Evolutionary conservation across 2,888 invertebrate genomes (phyloP).

Genomic region (Amblyjoppa fuscipennis): DNA sequence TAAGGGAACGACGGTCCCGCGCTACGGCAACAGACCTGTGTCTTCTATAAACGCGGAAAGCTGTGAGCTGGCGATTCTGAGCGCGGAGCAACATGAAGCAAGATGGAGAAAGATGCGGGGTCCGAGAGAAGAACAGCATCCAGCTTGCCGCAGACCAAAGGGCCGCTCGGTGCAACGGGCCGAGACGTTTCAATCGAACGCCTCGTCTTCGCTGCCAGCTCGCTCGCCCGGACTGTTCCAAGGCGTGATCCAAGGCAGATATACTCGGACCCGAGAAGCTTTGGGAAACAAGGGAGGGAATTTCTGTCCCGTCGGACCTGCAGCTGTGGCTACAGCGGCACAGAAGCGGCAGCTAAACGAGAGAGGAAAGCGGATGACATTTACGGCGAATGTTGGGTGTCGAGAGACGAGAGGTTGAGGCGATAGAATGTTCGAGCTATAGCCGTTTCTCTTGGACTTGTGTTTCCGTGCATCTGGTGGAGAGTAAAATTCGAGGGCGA

Average conservation of each 20-base stretch:
- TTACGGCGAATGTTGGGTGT: constrained; percentile 11
- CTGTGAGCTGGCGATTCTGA: constrained; percentile 28
- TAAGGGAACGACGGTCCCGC: constrained; percentile 9
- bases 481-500: neutral
- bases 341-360: constrained; percentile 39
- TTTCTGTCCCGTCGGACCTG: constrained; percentile 40
- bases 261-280: constrained; percentile 54
- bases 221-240: constrained; percentile 25
- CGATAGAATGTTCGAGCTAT: constrained; percentile 25
- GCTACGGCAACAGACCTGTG: constrained; percentile 26
- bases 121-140: constrained; percentile 44
- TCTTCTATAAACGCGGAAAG: constrained; percentile 50
- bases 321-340: too few relatives aligned
- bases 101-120: constrained; percentile 29
- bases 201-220: constrained; percentile 49
- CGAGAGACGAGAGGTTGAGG: constrained; percentile 30
- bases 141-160: constrained; percentile 57
- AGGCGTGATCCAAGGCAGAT: constrained; percentile 53
- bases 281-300: constrained; percentile 59
- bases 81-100: constrained; percentile 10
- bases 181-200: constrained; percentile 64
- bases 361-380: constrained; percentile 29
- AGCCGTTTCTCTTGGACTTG: neutral
- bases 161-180: constrained; percentile 46
- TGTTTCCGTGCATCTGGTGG: constrained; percentile 8